Percentiles rank a stretch among this genome's conserved stretches.
Conservation (phyloP, 92 coral and sea anemone genomes). For the Heliopora coerulea region DNA sequence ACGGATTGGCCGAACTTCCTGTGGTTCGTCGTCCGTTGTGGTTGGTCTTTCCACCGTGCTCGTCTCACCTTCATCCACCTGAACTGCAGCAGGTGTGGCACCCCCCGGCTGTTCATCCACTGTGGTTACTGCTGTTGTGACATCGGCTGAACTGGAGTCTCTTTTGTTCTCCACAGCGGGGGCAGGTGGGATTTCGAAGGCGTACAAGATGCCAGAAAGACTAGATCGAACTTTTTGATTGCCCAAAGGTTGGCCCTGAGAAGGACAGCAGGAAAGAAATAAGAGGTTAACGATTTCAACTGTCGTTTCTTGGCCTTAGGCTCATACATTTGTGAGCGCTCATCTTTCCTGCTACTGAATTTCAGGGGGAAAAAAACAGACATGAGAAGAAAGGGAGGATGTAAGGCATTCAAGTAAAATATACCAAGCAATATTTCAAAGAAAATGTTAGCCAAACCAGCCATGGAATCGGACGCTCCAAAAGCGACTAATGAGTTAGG, state of each 20-base stretch:
- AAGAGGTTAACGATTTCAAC: no score
- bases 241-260: conserved; percentile 85
- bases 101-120: conserved; percentile 3
- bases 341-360: no score
- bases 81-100: neutral
- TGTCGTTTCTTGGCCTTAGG: no score
- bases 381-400: no score
- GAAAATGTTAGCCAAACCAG: no score
- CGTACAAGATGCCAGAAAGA: conserved; percentile 81
- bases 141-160: neutral
- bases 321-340: no score
- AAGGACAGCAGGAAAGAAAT: neutral
- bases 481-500: no score
- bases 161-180: conserved; percentile 25
- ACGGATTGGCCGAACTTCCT: neutral
- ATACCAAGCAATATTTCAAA: no score
- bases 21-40: neutral
- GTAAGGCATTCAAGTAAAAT: no score
- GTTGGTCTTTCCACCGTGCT: neutral
- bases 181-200: conserved; percentile 81
- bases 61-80: neutral
- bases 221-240: conserved; percentile 89
- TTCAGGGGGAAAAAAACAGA: no score
- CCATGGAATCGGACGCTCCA: no score
- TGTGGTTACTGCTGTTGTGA: conserved; percentile 4